These are phyloP conservation scores for Caenorhabditis becei DNA, from an alignment of 2,888 invertebrate genomes.

Conservation along the genomic window DNA sequence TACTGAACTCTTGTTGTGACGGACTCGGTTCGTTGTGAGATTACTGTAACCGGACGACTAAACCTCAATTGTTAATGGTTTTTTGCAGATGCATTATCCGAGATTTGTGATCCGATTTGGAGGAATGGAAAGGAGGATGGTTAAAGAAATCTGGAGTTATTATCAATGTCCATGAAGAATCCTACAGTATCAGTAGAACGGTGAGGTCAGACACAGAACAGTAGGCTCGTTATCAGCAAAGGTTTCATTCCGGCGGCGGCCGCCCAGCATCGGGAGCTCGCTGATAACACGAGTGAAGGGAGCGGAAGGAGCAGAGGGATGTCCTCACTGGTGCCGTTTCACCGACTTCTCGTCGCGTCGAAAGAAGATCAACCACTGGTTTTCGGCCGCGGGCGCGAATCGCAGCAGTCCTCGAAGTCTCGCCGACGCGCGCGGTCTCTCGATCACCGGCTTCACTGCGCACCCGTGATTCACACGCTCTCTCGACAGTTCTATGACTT, in stretches of 20 bases:
- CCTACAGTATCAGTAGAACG: not conserved
- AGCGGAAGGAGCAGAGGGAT: conserved; percentile 27
- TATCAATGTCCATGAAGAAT: too few species aligned
- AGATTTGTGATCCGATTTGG: too few species aligned
- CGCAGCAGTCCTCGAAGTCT: conserved; percentile 38
- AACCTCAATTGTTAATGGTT: too few species aligned
- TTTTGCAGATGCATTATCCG: too few species aligned
- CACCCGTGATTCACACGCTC: conserved; percentile 9
- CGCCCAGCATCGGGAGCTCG: conserved; percentile 18
- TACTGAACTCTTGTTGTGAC: too few species aligned
- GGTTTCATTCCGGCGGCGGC: conserved; percentile 13
- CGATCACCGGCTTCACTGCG: conserved; percentile 35
- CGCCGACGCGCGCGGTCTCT: conserved; percentile 40
- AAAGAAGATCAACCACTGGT: conserved; percentile 65
- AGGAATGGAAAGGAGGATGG: too few species aligned
- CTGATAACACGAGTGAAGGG: conserved; percentile 36
- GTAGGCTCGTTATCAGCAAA: conserved; percentile 38
- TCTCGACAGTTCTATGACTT: conserved; percentile 1
- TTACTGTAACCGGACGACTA: too few species aligned
- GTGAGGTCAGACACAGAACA: not conserved
- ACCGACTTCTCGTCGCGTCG: conserved; percentile 34
- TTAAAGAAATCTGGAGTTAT: too few species aligned
- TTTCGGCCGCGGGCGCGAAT: conserved; percentile 62
- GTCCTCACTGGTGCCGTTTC: conserved; percentile 37
- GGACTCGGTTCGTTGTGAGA: too few species aligned